Percentiles rank a stretch among this genome's conserved stretches.
Conservation (phyloP, 2,113 vertebrate species). For the Danionella cerebrum region DNA sequence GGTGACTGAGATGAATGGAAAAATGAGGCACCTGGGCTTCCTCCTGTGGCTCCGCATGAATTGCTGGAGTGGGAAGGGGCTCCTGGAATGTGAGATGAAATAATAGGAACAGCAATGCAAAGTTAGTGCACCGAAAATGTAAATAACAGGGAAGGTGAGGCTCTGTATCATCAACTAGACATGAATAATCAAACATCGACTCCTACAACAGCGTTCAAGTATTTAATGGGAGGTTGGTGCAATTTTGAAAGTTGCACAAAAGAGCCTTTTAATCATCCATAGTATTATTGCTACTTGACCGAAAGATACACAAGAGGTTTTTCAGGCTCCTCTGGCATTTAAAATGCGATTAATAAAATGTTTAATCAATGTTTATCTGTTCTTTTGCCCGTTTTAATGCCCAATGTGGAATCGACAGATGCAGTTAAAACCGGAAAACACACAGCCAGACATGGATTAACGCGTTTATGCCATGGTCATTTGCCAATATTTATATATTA, state of each 20-base stretch:
- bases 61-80: slow-evolving; percentile 64
- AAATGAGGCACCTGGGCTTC: slow-evolving; percentile 64
- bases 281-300: neutral
- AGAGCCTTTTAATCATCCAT: neutral
- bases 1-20: slow-evolving; percentile 18
- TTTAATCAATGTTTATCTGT: too few species aligned
- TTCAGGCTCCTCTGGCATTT: neutral
- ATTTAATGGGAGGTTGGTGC: neutral
- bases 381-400: too few species aligned
- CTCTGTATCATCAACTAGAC: slow-evolving; percentile 1
- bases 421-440: too few species aligned
- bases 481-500: too few species aligned
- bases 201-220: neutral
- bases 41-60: slow-evolving; percentile 61
- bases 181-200: neutral
- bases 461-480: too few species aligned
- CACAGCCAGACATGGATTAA: too few species aligned
- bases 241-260: neutral
- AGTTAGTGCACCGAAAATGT: slow-evolving; percentile 38
- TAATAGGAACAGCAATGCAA: slow-evolving; percentile 39
- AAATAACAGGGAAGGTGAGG: slow-evolving; percentile 22
- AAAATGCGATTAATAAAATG: too few species aligned
- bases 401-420: too few species aligned
- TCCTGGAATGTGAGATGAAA: slow-evolving; percentile 57
- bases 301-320: neutral